These are phyloP conservation scores for Microcebus griseorufus DNA, from an alignment of 2,113 vertebrate species.

Conservation along the genomic window DNA sequence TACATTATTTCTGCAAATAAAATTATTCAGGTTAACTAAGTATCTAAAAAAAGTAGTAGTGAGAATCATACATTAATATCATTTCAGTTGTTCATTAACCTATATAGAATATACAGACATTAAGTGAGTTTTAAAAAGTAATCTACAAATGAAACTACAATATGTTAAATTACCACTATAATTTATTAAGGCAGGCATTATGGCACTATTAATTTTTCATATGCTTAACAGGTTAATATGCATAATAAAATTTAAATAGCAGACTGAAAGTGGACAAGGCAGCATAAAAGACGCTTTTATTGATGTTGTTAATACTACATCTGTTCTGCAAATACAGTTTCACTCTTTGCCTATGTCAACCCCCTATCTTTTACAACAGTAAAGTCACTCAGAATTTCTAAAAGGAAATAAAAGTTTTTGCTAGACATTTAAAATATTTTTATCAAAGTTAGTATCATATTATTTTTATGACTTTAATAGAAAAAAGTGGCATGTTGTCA, in stretches of 20 bases:
- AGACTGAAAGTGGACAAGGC: constrained; percentile 21
- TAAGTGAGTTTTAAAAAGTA: background rate
- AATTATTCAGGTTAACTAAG: background rate
- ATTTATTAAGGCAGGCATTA: constrained; percentile 36
- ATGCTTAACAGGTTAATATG: constrained; percentile 48
- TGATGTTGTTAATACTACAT: constrained; percentile 27
- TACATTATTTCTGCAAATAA: constrained; percentile 5
- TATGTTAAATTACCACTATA: background rate
- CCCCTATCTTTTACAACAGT: constrained; percentile 48
- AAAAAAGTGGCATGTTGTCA: background rate
- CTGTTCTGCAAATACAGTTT: constrained; percentile 26
- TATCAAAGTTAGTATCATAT: background rate
- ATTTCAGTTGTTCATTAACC: constrained; percentile 29
- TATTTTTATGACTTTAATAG: constrained; percentile 8
- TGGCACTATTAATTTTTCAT: constrained; percentile 53
- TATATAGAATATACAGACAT: background rate
- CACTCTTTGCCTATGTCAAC: background rate
- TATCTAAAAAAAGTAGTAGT: constrained; percentile 16
- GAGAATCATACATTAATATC: background rate
- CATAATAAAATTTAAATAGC: constrained; percentile 57
- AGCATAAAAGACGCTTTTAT: constrained; percentile 46
- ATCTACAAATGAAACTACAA: background rate
- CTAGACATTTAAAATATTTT: constrained; percentile 37
- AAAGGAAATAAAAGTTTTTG: constrained; percentile 40
- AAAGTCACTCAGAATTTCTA: constrained; percentile 37